Base-by-base conservation (phyloP, 2,113 vertebrate species). In the Melanerpes aurifrons region DNA sequence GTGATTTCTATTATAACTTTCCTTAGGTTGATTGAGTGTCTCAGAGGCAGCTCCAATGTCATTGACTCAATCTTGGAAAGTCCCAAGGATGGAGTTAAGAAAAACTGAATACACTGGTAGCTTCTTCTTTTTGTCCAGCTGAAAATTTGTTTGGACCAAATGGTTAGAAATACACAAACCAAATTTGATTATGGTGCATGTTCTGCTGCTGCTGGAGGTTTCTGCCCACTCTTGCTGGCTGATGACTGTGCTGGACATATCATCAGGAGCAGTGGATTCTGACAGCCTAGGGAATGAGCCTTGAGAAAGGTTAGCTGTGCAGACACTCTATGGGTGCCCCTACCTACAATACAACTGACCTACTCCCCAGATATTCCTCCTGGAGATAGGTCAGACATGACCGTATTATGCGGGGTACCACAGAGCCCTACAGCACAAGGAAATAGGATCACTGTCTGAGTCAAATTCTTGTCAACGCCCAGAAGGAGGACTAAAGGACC, bases 321-420 rank as follows among this genome's bases (percentile, higher is more conserved):
- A 75, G 48, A n/a, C 3, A 7, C 3, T 6, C 24, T 19, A 6
- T 1, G 1, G 15, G 1, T 75, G 62, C 29, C 53, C 45, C n/a
- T 64, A 45, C 21, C 58, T 20, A 3, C 22, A 54, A 35, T 3
- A 15, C 1, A 4, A 21, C 0, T 70, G 70, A 75, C 21, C 19
- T 31, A 7, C 40, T 73, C 31, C 50, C 37, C 37, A 7, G 35
- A 13, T 62, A 9, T 6, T 66, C 32, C 12, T 62, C n/a, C 35
- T 64, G 40, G 25, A 76, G 25, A 6, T 7, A 56, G 12, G 15
- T 24, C 16, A 63, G 40, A 59, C 29, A 10, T 16, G 12, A 62
- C 25, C 68, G 4, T 21, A 5, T 61, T 67, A 50, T 63, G 21
- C 62, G 64, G 25, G 25, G 15, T 86, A 43, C 50, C 18, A 13